Conservation (phyloP, 2,797 vertebrate genomes). For the Acipenser oxyrinchus region DNA sequence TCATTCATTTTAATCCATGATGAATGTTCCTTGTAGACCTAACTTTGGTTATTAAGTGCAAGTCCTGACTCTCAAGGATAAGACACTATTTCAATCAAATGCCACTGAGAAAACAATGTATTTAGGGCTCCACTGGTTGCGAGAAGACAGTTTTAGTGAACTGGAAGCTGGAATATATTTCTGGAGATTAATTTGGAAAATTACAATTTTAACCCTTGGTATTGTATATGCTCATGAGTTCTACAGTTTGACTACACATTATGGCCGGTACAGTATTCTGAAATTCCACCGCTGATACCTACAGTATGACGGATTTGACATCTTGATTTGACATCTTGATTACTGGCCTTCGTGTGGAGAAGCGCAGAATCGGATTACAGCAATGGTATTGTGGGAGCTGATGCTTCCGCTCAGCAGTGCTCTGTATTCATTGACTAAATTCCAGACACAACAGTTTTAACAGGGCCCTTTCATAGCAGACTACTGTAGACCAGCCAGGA, state of each 20-base stretch:
- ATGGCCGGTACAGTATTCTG: too few relatives aligned
- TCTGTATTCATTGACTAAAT: too few relatives aligned
- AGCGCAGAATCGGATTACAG: too few relatives aligned
- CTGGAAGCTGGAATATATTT: constrained; percentile 5
- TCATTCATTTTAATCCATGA: constrained; percentile 25
- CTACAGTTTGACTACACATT: not conserved
- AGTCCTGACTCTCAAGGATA: constrained; percentile 1
- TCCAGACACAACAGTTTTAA: too few relatives aligned
- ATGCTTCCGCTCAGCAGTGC: too few relatives aligned
- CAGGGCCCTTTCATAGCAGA: not conserved
- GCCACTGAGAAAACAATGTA: constrained; percentile 3
- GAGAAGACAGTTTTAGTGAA: constrained; percentile 23
- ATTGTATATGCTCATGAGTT: not conserved
- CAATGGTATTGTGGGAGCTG: too few relatives aligned
- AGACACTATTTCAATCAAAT: not conserved
- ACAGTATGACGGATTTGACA: too few relatives aligned
- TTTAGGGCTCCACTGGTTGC: not conserved
- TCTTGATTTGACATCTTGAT: too few relatives aligned
- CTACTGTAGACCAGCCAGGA: too few relatives aligned
- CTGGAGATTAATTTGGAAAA: constrained; percentile 16
- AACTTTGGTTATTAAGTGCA: constrained; percentile 4
- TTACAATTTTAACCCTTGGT: too few relatives aligned
- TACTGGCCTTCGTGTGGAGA: too few relatives aligned
- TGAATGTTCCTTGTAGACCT: not conserved
- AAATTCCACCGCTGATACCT: too few relatives aligned